These are phyloP conservation scores for Nautilus pompilius DNA, from an alignment of 1,140 invertebrate species.

Conservation along the genomic window DNA sequence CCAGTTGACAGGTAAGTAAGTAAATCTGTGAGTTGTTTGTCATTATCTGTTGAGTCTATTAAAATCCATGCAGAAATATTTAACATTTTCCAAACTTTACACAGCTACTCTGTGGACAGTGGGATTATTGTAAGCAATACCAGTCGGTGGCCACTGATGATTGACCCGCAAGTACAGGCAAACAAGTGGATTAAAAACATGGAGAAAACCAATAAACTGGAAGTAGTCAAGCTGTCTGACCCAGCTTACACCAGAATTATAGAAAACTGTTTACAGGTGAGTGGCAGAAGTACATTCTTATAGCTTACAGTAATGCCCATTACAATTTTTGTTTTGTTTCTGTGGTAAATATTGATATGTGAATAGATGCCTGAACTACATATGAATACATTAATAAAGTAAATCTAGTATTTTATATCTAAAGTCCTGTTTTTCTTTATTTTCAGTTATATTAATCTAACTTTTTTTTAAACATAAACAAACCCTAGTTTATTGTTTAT, in stretches of 20 bases:
- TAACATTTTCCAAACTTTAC: too few species aligned
- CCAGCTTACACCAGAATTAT: slow-evolving; percentile 46
- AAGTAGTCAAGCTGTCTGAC: slow-evolving; percentile 51
- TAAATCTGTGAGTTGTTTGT: too few species aligned
- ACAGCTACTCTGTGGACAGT: slow-evolving; percentile 56
- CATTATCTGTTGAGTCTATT: too few species aligned
- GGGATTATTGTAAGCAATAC: slow-evolving; percentile 51
- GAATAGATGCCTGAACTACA: too few species aligned
- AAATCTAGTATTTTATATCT: too few species aligned
- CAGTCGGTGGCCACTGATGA: slow-evolving; percentile 56
- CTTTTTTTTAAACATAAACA: too few species aligned
- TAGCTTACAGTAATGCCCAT: too few species aligned
- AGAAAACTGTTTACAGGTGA: slow-evolving; percentile 56
- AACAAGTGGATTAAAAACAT: slow-evolving; percentile 58
- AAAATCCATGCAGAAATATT: too few species aligned
- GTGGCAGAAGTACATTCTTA: background rate
- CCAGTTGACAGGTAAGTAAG: slow-evolving; percentile 52
- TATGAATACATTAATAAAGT: too few species aligned
- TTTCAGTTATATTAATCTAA: too few species aligned
- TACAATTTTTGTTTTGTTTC: background rate
- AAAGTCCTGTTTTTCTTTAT: too few species aligned
- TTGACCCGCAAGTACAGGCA: slow-evolving; percentile 56
- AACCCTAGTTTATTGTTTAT: slow-evolving; percentile 4
- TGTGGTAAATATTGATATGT: too few species aligned
- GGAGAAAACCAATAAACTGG: slow-evolving; percentile 54